A percentile compares a stretch with the other conserved stretches of the same genome.
Conservation (phyloP, 2,888 invertebrate genomes). For the Shargacucullia verbasci region DNA sequence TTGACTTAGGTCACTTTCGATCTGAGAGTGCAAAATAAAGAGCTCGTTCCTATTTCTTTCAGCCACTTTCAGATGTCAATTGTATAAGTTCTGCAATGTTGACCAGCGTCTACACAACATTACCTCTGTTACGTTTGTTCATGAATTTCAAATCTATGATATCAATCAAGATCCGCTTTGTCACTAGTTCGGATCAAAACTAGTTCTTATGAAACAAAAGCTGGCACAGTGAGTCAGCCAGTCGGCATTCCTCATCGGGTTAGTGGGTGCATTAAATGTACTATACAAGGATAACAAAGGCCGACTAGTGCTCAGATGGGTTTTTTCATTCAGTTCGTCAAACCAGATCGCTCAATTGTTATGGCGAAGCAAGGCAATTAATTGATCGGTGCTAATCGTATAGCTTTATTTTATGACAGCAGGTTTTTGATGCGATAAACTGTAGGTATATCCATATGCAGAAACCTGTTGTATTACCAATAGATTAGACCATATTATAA, state of each 20-base stretch:
- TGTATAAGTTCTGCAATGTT: too few species aligned
- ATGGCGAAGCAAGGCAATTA: constrained; percentile 2
- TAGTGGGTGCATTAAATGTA: constrained; percentile 58
- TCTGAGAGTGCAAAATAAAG: too few species aligned
- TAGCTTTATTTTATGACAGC: too few species aligned
- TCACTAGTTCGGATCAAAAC: constrained; percentile 31
- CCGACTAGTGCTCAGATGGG: constrained; percentile 52
- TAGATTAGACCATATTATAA: too few species aligned
- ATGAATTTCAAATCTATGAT: constrained; percentile 2
- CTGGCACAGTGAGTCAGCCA: constrained; percentile 33
- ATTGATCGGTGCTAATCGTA: constrained; percentile 21
- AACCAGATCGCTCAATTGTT: constrained; percentile 32
- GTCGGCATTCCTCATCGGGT: constrained; percentile 50
- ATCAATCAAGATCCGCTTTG: constrained; percentile 40
- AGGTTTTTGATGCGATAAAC: too few species aligned
- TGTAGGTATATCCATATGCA: too few species aligned
- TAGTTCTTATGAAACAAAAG: constrained; percentile 53
- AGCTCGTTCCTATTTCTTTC: too few species aligned
- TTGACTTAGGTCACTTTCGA: too few species aligned
- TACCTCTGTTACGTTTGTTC: constrained; percentile 10
- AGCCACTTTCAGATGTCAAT: too few species aligned
- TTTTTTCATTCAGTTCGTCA: constrained; percentile 41
- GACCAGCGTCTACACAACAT: constrained; percentile 16
- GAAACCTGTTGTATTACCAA: too few species aligned
- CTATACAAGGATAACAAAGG: constrained; percentile 64